phyloP scores from a whole-genome alignment of 2,888 invertebrate species.

The Morpho helenor region DNA sequence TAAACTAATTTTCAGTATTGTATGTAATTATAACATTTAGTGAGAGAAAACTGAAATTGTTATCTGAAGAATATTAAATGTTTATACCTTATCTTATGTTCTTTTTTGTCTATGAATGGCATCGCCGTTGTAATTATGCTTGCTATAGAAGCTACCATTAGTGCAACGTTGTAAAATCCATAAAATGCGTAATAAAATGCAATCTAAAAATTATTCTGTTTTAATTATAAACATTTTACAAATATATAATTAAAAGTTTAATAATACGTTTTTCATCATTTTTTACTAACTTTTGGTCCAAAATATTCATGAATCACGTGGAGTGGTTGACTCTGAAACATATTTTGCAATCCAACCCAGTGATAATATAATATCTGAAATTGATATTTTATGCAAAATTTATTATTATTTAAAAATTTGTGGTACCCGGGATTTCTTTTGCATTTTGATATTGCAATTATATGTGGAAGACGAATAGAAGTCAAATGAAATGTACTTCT shows the following conservation, averaged over 20 bases:
- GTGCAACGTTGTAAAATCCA: constrained; percentile 72
- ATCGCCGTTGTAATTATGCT: constrained; percentile 39
- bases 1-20: too few relatives aligned
- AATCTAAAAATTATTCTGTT: constrained; percentile 44
- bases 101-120: background rate
- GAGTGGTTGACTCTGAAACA: constrained; percentile 80
- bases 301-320: constrained; percentile 78
- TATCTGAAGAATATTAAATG: too few relatives aligned
- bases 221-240: too few relatives aligned
- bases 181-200: constrained; percentile 79
- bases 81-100: background rate
- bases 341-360: constrained; percentile 77
- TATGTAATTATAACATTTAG: too few relatives aligned
- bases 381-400: background rate
- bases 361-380: constrained; percentile 34
- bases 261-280: too few relatives aligned
- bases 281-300: constrained; percentile 48
- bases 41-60: too few relatives aligned
- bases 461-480: too few relatives aligned
- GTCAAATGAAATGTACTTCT: too few relatives aligned
- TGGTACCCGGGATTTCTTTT: too few relatives aligned
- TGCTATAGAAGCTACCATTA: constrained; percentile 61
- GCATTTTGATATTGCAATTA: too few relatives aligned
- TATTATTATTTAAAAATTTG: too few relatives aligned
- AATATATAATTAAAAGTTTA: too few relatives aligned